Percentiles rank a stretch among this genome's conserved stretches.
Conservation (phyloP, 2,113 vertebrate genomes). For the Pelecanoides urinatrix region DNA sequence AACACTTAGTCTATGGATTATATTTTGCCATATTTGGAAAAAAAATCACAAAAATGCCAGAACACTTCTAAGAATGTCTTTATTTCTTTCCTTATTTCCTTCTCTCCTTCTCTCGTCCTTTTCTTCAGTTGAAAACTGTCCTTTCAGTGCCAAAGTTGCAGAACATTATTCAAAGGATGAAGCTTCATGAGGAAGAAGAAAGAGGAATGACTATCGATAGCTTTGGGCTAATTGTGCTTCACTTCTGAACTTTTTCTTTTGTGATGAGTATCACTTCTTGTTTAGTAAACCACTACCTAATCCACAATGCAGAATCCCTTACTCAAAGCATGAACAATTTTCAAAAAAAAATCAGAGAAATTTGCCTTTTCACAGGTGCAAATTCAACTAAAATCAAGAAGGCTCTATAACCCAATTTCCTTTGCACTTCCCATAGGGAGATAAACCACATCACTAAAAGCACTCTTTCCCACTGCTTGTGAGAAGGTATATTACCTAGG, state of each 20-base stretch:
- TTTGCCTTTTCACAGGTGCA: not conserved
- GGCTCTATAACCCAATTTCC: not conserved
- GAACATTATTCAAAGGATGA: not conserved
- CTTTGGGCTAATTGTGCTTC: not conserved
- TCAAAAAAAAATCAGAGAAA: not conserved
- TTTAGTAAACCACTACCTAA: not conserved
- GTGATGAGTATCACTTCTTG: not conserved
- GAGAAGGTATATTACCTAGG: not conserved
- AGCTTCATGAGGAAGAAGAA: not conserved
- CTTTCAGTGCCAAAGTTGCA: not conserved
- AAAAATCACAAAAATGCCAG: not conserved
- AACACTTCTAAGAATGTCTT: not conserved
- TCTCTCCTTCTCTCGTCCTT: not conserved
- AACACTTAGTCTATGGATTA: not conserved
- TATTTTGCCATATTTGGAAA: not conserved
- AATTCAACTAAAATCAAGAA: not conserved
- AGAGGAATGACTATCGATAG: not conserved
- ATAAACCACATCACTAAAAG: not conserved
- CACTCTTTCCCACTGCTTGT: not conserved
- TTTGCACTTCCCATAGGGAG: not conserved
- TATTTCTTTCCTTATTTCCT: too few relatives aligned
- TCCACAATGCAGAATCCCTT: not conserved
- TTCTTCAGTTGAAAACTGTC: not conserved
- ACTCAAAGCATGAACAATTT: conserved; percentile 7
- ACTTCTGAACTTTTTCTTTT: not conserved